Percentiles rank a stretch among this genome's conserved stretches.
Evolutionary conservation across 2,797 vertebrate genomes (phyloP).

Genomic region (Propithecus deckenii): DNA sequence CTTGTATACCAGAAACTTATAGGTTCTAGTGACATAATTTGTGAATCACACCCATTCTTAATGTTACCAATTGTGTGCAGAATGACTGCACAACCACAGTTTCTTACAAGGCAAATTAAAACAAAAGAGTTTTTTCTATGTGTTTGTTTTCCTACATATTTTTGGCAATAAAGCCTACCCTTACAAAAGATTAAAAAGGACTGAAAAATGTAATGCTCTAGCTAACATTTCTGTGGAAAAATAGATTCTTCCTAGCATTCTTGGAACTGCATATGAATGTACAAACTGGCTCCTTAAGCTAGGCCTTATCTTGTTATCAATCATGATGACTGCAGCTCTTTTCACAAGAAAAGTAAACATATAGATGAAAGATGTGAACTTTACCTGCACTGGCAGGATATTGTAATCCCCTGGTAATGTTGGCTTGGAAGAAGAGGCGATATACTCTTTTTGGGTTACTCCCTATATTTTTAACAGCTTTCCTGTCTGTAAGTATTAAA

Average conservation of each 20-base stretch:
- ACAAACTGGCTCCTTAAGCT: not conserved
- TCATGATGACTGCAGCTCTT: not conserved
- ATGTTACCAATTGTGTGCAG: not conserved
- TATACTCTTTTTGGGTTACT: not conserved
- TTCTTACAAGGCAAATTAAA: slow-evolving; percentile 16
- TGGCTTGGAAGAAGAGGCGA: not conserved
- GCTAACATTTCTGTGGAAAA: not conserved
- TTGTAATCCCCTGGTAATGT: not conserved
- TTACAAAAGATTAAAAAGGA: not conserved
- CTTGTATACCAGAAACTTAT: not conserved
- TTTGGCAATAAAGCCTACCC: not conserved
- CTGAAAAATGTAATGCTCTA: not conserved
- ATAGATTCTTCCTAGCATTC: not conserved
- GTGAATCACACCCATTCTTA: not conserved
- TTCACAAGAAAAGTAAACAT: not conserved
- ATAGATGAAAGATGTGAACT: not conserved
- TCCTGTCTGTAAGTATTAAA: not conserved
- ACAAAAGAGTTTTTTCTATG: not conserved
- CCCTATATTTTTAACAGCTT: not conserved
- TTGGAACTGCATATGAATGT: not conserved
- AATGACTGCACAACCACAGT: not conserved
- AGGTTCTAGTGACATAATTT: slow-evolving; percentile 13
- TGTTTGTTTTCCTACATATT: not conserved
- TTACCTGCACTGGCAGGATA: not conserved
- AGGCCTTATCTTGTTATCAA: not conserved